These are phyloP conservation scores for Plecotus auritus DNA, from an alignment of 2,113 vertebrate species.

Conservation along the genomic window DNA sequence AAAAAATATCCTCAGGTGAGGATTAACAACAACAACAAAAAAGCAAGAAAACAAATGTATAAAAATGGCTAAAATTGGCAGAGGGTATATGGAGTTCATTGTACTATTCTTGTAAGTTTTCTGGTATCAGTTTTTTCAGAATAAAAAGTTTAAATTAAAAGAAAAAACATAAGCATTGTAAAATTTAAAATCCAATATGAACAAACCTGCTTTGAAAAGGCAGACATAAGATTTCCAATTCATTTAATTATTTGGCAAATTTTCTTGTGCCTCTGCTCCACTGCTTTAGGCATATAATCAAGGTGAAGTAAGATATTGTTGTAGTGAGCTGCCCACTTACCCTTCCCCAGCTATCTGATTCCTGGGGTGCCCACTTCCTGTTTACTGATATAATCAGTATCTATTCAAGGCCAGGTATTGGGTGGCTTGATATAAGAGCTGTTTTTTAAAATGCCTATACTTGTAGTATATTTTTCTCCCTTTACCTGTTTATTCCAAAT, in stretches of 20 bases:
- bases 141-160: neutral
- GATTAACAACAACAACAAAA: no score
- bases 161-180: neutral
- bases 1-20: no score
- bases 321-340: neutral
- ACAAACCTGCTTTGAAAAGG: neutral
- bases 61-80: neutral
- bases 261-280: neutral
- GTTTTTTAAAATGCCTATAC: neutral
- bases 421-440: neutral
- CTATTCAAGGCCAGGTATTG: neutral
- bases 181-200: neutral
- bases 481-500: neutral
- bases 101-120: neutral
- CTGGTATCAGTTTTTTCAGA: neutral
- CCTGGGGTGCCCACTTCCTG: neutral
- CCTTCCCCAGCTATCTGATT: neutral
- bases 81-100: neutral
- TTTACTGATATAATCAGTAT: neutral
- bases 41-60: neutral
- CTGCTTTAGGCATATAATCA: neutral
- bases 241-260: neutral
- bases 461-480: neutral
- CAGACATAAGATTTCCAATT: neutral
- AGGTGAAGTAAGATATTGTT: neutral